Evolutionary conservation across 2,797 vertebrate genomes (phyloP).

Genomic region (Lateolabrax maculatus): DNA sequence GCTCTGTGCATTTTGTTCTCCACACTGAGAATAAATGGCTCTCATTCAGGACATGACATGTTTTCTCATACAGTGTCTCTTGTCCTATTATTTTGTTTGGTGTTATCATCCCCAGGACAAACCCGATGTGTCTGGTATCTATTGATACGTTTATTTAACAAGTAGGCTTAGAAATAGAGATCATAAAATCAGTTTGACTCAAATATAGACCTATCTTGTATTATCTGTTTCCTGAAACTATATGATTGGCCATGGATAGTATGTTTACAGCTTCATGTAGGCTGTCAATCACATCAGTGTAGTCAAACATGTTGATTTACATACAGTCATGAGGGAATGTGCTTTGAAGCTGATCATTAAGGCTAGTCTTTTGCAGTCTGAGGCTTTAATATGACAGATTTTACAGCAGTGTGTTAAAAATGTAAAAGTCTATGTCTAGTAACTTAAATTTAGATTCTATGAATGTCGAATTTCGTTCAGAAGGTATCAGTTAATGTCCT

Average conservation of each 20-base stretch:
- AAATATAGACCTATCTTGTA: conserved; percentile 24
- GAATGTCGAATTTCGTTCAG: conserved; percentile 59
- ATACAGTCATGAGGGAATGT: conserved; percentile 45
- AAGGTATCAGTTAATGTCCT: conserved; percentile 65
- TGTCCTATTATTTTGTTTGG: conserved; percentile 45
- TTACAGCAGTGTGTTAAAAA: conserved; percentile 27
- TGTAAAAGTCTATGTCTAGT: conserved; percentile 20
- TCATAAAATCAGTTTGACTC: conserved; percentile 32
- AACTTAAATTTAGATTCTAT: conserved; percentile 50
- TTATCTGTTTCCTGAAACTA: conserved; percentile 44
- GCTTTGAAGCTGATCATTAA: conserved; percentile 44
- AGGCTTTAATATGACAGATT: conserved; percentile 36
- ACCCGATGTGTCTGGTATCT: conserved; percentile 18
- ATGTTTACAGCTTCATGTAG: conserved; percentile 52
- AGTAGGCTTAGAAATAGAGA: conserved; percentile 35
- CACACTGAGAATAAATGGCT: conserved; percentile 50
- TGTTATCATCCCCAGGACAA: conserved; percentile 23
- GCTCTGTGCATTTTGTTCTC: conserved; percentile 61
- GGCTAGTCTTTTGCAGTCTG: conserved; percentile 13
- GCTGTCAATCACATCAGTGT: conserved; percentile 62
- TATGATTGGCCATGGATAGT: not conserved
- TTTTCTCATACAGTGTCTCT: conserved; percentile 32
- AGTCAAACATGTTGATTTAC: conserved; percentile 49
- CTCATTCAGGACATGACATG: conserved; percentile 38
- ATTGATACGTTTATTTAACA: conserved; percentile 45